Evolutionary conservation across 2,888 invertebrate species (phyloP).

Genomic region (Strigamia transsilvanica): DNA sequence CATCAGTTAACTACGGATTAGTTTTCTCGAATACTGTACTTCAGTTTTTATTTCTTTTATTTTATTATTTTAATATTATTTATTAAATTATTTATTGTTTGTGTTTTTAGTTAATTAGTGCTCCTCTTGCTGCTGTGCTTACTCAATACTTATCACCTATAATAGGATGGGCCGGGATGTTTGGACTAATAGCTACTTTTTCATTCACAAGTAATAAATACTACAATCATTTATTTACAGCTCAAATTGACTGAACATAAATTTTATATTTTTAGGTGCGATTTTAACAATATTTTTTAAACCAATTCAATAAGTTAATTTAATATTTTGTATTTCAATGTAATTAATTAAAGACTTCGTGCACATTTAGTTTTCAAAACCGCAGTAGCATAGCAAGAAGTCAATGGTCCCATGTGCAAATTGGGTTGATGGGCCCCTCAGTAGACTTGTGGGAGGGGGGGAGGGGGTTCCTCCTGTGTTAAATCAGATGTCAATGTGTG

Average conservation of each 20-base stretch:
- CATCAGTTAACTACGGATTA: constrained; percentile 62
- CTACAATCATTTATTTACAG: neutral
- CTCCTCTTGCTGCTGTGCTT: constrained; percentile 59
- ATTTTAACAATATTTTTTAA: constrained; percentile 16
- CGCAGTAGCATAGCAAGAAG: no score
- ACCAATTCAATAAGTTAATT: constrained; percentile 6
- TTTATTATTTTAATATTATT: constrained; percentile 55
- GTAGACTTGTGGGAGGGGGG: no score
- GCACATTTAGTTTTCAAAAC: no score
- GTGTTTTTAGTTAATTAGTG: constrained; percentile 54
- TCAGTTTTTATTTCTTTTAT: neutral
- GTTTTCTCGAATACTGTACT: constrained; percentile 61
- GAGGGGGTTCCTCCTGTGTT: no score
- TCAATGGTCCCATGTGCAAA: no score
- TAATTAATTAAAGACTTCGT: no score
- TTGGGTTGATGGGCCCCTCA: no score
- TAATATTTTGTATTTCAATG: no score
- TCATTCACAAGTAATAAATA: constrained; percentile 50
- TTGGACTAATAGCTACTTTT: constrained; percentile 59
- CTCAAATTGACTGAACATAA: neutral
- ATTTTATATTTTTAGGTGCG: constrained; percentile 4
- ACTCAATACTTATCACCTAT: constrained; percentile 58
- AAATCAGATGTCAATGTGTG: no score
- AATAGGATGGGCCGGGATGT: constrained; percentile 62
- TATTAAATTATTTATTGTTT: constrained; percentile 49